Base-by-base conservation (phyloP, 2,797 vertebrate species). In the Paratrypauchen microcephalus region DNA sequence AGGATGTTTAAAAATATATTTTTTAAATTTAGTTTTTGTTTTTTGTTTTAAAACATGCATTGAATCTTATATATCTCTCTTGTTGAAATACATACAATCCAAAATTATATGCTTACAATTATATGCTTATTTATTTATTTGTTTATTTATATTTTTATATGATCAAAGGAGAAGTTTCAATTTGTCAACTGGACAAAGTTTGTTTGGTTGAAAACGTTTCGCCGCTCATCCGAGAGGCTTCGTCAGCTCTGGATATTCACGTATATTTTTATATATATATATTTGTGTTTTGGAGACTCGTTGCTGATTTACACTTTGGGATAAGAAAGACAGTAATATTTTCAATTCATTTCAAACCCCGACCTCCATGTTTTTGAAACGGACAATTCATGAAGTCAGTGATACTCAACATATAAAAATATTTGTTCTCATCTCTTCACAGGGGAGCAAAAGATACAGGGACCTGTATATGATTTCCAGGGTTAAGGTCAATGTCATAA, bases 401-500 rank as follows among this genome's bases (percentile, higher is more conserved):
- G 23, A 61, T 21, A 39, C 47, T 78, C 66, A 68, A 68, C 75
- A 78, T 63, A 66, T 72, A 66, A n/a, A 21, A 18, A 56, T 58
- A 70, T 13, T 65, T 48, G 36, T 66, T 65, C 48, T 50, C 65
- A 23, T 67, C 75, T 71, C 67, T 36, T 26, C 56, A 41, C 39
- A 66, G 62, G 62, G 76, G 83, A 85, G 72, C 66, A 73, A 69
- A 71, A 26, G 65, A 36, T 36, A 8, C 71, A 78, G 71, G 77
- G 54, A 41, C 23, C 2, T 28, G 21, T 68, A 61, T 64, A 57
- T 63, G 32, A 45, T 68, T 39, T 73, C 73, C 65, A 73, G 50
- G 71, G 82, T 76, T 2, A 69, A 62, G 66, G 78, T 75, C 68
- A 77, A 23, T 56, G n/a, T 70, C 54, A 79, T 82, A 91, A 91